Percentiles rank a stretch among this genome's conserved stretches.
Conservation (phyloP, 1,140 invertebrate species). For the Sweltsa coloradensis region DNA sequence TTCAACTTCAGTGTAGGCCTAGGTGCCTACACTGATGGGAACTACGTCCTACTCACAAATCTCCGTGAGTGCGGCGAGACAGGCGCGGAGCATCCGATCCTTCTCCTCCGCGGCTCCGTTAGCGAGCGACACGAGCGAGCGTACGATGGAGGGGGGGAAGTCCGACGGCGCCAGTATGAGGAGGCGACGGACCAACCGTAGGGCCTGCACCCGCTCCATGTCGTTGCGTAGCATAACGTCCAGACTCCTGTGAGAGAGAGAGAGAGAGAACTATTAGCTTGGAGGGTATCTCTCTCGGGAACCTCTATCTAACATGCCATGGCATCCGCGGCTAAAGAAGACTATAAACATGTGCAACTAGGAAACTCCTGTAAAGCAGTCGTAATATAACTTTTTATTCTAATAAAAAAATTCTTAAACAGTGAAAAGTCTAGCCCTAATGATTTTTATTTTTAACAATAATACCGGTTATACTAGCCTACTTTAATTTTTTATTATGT, state of each 20-base stretch:
- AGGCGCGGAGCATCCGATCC: conserved; percentile 66
- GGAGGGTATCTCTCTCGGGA: too few relatives aligned
- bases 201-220: conserved; percentile 77
- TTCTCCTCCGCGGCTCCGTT: conserved; percentile 57
- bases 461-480: too few relatives aligned
- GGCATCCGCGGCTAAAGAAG: too few relatives aligned
- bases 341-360: too few relatives aligned
- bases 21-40: neutral
- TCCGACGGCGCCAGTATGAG: conserved; percentile 48
- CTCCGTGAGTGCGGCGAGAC: conserved; percentile 76
- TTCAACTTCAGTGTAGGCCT: neutral
- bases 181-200: conserved; percentile 65
- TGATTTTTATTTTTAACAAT: too few relatives aligned
- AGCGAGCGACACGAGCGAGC: conserved; percentile 69
- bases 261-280: too few relatives aligned
- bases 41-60: conserved; percentile 43
- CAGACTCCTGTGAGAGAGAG: conserved; percentile 59
- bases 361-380: too few relatives aligned
- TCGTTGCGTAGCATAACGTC: conserved; percentile 76
- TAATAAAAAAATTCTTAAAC: too few relatives aligned
- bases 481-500: too few relatives aligned
- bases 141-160: conserved; percentile 49
- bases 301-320: too few relatives aligned
- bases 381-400: too few relatives aligned
- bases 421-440: too few relatives aligned